Conservation (phyloP, 2,888 invertebrate species). For the Apamea sordens region DNA sequence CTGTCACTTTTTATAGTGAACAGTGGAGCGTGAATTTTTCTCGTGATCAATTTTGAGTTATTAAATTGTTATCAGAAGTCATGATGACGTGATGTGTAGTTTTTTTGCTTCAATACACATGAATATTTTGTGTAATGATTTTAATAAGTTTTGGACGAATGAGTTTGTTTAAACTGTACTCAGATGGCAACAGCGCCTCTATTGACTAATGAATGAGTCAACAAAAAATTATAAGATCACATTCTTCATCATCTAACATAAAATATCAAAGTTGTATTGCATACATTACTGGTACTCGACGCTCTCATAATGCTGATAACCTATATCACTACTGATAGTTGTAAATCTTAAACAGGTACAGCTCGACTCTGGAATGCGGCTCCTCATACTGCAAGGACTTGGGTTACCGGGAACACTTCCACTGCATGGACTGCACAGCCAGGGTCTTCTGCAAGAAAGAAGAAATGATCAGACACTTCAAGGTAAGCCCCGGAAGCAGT, state of each 20-base stretch:
- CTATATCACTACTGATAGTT: conserved; percentile 10
- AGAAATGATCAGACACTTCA: conserved; percentile 99
- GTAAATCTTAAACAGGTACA: conserved; percentile 86
- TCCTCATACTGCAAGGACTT: conserved; percentile 96
- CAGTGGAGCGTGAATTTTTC: conserved; percentile 56
- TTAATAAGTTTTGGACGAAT: conserved; percentile 53
- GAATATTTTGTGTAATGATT: conserved; percentile 63
- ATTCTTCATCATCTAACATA: not conserved
- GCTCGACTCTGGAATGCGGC: conserved; percentile 95
- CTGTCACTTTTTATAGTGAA: conserved; percentile 66
- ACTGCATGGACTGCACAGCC: conserved; percentile 93
- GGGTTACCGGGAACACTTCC: conserved; percentile 98
- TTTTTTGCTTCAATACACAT: conserved; percentile 63
- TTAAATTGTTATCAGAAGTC: conserved; percentile 64
- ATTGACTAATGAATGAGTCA: conserved; percentile 4
- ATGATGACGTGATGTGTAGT: conserved; percentile 55
- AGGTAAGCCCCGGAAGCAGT: conserved; percentile 72
- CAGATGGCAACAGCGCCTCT: conserved; percentile 26
- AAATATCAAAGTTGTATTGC: not conserved
- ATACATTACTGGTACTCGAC: not conserved
- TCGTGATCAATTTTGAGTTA: conserved; percentile 62
- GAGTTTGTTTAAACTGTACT: conserved; percentile 30
- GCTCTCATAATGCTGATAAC: not conserved
- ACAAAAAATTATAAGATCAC: conserved; percentile 7
- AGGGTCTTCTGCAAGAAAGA: conserved; percentile 99